Base-by-base conservation (phyloP, 2,113 vertebrate genomes). In the Forbesichthys agassizii region DNA sequence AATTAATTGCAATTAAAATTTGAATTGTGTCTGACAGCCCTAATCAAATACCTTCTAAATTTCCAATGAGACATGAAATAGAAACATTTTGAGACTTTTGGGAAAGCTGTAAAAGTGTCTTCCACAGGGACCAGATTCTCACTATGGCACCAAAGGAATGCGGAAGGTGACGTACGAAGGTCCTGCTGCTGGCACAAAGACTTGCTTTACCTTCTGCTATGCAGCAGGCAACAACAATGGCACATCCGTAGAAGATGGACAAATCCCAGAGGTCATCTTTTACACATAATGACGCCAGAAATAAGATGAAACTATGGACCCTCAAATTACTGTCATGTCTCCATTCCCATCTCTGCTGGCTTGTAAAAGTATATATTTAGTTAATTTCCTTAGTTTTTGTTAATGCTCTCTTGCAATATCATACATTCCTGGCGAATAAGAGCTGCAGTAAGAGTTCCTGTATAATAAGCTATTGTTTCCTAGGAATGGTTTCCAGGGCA, bases 201-300 rank as follows among this genome's bases (percentile, higher is more conserved):
- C 97, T 58, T 96, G 95, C 86, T 99, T 99, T 79, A 98, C 95
- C 11, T 98, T 99, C 92, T 99, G 97, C 81, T 99, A 99, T 7
- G 97, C 97, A 0, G 96, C 97, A 0, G 97, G 97, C 20, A 99
- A 99, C 86, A 99, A 99, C 91, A 99, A 99, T 0, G 97, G 97
- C 84, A 99, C 97, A 0, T 99, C 97, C 0, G 97, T 99, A 86
- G 97, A 99, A 90, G 97, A 99, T 4, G 97, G 97, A 84, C 97
- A 99, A 90, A 95, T 99, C 76, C 97, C 97, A 0, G 97, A 99
- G 90, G 93, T 99, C 91, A 98, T 99, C 92, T 99, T 99, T 92
- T 99, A 99, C 88, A 98, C 96, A 93, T 99, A 98, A 93, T 90
- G 79, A 67, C 71, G 76, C 68, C 66, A 51, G 49, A 71, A 42